Base-by-base conservation (phyloP, 2,113 vertebrate genomes). In the Vicugna pacos region DNA sequence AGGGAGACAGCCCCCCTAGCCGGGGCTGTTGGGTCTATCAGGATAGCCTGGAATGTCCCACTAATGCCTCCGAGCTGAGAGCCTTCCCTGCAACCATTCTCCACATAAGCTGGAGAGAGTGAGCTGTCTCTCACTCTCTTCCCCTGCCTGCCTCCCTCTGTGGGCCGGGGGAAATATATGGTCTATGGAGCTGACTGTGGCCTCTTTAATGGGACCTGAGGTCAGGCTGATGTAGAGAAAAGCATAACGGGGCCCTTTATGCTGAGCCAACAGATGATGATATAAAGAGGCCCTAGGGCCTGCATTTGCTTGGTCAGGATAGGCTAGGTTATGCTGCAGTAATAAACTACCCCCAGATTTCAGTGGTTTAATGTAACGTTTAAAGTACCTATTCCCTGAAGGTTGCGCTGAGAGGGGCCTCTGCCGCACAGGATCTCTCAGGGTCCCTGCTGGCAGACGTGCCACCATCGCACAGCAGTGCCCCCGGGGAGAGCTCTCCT, bases 391-490 rank as follows among this genome's bases (percentile, higher is more conserved):
- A 4, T 69, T 56, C 76, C 17, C 2, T 15, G 48, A 91, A 8
- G 42, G 17, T 1, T 5, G 13, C 11, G 6, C 15, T 22, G 10
- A 38, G 54, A 16, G 30, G 19, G 50, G 12, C 13, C 72, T n/a
- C 54, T 19, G 28, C 58, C 14, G 62, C 70, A 3, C 22, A 42
- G 46, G n/a, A 1, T 48, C 79, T n/a, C 54, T 28, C 30, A 6
- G 46, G 75, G 42, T 12, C 20, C 2, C 58, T 26, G 50, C 69
- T 52, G n/a, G 11, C 19, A 54, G 80, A 50, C n/a, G 24, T 28
- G 19, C 52, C 20, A 0, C 38, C 6, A 0, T 60, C 77, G 38
- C 3, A 24, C 0, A 42, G 38, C 22, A 35, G 56, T 1, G 0
- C 20, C 42, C 28, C 60, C 35, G 26, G 88, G 16, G 19, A 65